Conservation (phyloP, 92 coral and sea anemone genomes). For the Epizoanthus illoricatus region DNA sequence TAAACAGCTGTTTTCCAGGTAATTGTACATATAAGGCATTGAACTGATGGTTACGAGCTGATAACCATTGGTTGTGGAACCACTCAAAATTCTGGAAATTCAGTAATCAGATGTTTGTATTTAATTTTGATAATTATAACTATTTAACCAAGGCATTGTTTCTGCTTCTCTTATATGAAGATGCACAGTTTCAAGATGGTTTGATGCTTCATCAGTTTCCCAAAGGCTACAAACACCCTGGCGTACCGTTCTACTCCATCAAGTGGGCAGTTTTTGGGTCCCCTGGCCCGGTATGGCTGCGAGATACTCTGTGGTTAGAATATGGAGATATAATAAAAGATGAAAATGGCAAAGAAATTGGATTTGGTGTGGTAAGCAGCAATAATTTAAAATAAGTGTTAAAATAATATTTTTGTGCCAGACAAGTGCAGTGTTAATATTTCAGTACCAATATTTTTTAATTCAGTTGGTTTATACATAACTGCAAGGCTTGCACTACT, state of each 20-base stretch:
- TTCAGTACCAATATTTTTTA: too few relatives aligned
- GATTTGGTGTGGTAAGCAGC: slow-evolving; percentile 93
- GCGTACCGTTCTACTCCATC: slow-evolving; percentile 77
- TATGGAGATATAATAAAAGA: slow-evolving; percentile 89
- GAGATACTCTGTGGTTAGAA: slow-evolving; percentile 97
- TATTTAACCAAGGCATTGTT: neutral
- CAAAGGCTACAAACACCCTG: slow-evolving; percentile 77
- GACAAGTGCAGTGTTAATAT: too few relatives aligned
- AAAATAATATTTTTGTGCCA: neutral
- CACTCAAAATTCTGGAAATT: neutral
- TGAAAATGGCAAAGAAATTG: slow-evolving; percentile 82
- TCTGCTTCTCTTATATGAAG: slow-evolving; percentile 34
- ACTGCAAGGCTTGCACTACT: too few relatives aligned
- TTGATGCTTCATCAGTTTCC: slow-evolving; percentile 82
- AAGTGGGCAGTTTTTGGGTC: slow-evolving; percentile 91
- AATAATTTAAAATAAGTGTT: neutral
- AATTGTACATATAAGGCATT: neutral
- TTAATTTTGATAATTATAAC: neutral
- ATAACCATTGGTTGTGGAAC: neutral
- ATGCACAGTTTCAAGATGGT: slow-evolving; percentile 87
- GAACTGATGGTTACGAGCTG: neutral
- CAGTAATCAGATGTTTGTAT: neutral
- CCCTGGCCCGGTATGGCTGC: slow-evolving; percentile 72
- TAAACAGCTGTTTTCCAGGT: too few relatives aligned
- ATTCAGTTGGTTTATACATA: too few relatives aligned